phyloP scores from a whole-genome alignment of 1,140 invertebrate genomes.

The Phortica variegata region DNA sequence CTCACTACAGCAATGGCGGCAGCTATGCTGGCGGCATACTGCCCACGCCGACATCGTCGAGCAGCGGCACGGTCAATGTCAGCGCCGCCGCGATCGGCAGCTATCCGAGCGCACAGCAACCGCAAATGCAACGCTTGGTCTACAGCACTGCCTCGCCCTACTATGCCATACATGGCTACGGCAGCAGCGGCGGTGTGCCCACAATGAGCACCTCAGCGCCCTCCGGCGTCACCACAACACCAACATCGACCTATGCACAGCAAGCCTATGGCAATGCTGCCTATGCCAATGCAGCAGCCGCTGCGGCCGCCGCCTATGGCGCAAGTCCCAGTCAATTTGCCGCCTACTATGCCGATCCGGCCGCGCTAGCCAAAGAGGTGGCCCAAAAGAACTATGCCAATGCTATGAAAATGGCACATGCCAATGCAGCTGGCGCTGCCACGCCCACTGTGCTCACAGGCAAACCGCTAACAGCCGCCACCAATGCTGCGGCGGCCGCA shows the following conservation, averaged over 20 bases:
- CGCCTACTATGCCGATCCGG: conserved; percentile 60
- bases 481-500: conserved; percentile 61
- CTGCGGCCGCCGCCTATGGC: conserved; percentile 30
- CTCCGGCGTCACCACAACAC: conserved; percentile 22
- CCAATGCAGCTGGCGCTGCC: conserved; percentile 21
- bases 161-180: conserved; percentile 38
- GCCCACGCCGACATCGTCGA: conserved; percentile 47
- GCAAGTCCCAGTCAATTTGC: conserved; percentile 21
- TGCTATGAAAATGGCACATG: conserved; percentile 64
- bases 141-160: conserved; percentile 34
- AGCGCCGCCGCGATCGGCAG: conserved; percentile 24
- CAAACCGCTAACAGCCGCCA: conserved; percentile 57
- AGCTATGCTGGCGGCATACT: conserved; percentile 49
- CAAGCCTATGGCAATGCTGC: conserved; percentile 50
- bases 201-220: conserved; percentile 17
- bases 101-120: conserved; percentile 26
- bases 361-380: conserved; percentile 71
- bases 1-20: no score
- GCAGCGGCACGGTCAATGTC: conserved; percentile 15
- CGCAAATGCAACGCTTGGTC: conserved; percentile 20
- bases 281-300: conserved; percentile 44
- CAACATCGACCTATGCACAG: conserved; percentile 44
- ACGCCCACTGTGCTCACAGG: conserved; percentile 17
- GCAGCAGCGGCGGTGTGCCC: conserved; percentile 6
- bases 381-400: conserved; percentile 77